Evolutionary conservation across 30 jellyfish, hydroid and myxozoan genomes (phyloP), one percentile per base, ranked within the genome.

Genomic region (Pelagia noctiluca): DNA sequence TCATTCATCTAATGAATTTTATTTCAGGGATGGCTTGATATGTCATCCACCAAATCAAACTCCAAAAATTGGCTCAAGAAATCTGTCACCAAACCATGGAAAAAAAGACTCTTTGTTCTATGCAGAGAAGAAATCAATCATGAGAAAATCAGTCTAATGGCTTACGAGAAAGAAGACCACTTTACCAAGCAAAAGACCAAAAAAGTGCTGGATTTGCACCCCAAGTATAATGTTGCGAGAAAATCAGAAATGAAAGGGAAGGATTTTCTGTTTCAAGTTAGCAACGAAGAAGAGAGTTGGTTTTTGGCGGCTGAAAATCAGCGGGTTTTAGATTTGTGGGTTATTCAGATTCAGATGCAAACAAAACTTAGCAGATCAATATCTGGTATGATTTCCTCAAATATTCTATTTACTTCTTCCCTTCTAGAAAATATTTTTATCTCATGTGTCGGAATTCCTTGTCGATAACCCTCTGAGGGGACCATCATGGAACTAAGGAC

Each of bases 331-430:
- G 96, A 91, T 75, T 67, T 91, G 29, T 91, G 98, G 98, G 95
- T 87, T 7, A 85, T 77, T 61, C 96, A 91, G 80, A 74, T 91
- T 13, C 98, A 91, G 54, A 91, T 91, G 98, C 98, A 91, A 42
- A 91, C 98, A 50, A 84, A 84, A 69, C 86, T 91, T 72, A 91
- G 96, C 79, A 80, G 94, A 34, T 65, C 96, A 1, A 78, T 91
- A 11, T 78, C 98, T 71, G 98, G 98, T 76, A 60, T 23, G 71
- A 29, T 22, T 57, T 13, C 61, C 22, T 11, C 53, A 12, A 25
- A 28, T n/a, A n/a, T n/a, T n/a, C n/a, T n/a, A n/a, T n/a, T n/a
- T n/a, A n/a, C n/a, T n/a, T n/a, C n/a, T n/a, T n/a, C n/a, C n/a
- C n/a, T n/a, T n/a, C n/a, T n/a, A n/a, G n/a, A n/a, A n/a, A n/a